Evolutionary conservation across 2,797 vertebrate species (phyloP).

Genomic region (Erithacus rubecula): DNA sequence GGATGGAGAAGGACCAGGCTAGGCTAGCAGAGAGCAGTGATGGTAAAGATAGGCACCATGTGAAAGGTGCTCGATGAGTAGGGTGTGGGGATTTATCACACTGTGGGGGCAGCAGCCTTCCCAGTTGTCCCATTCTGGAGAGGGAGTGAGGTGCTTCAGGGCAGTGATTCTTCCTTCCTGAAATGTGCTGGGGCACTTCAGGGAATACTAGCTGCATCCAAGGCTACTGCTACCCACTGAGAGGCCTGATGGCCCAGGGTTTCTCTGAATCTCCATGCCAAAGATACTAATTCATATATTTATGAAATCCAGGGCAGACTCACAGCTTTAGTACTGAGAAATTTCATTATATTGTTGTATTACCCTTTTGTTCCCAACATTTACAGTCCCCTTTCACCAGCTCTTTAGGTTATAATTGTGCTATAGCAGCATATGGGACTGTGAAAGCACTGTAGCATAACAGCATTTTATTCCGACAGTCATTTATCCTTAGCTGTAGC

Average conservation of each 20-base stretch:
- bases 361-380: background rate
- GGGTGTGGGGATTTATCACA: background rate
- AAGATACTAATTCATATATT: background rate
- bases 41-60: rapidly evolving
- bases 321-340: background rate
- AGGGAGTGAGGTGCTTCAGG: background rate
- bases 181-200: background rate
- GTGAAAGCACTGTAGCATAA: background rate
- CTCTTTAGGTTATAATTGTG: background rate
- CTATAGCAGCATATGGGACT: background rate
- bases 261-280: background rate
- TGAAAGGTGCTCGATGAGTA: background rate
- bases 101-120: background rate
- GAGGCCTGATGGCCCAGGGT: background rate
- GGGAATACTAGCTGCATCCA: background rate
- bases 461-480: background rate
- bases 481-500: background rate
- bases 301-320: background rate
- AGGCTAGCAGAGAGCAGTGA: background rate
- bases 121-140: background rate
- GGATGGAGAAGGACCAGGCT: background rate
- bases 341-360: background rate
- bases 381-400: background rate
- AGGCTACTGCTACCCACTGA: background rate
- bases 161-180: background rate